phyloP scores from a whole-genome alignment of 2,888 invertebrate genomes.

The Escarpia spicata region DNA sequence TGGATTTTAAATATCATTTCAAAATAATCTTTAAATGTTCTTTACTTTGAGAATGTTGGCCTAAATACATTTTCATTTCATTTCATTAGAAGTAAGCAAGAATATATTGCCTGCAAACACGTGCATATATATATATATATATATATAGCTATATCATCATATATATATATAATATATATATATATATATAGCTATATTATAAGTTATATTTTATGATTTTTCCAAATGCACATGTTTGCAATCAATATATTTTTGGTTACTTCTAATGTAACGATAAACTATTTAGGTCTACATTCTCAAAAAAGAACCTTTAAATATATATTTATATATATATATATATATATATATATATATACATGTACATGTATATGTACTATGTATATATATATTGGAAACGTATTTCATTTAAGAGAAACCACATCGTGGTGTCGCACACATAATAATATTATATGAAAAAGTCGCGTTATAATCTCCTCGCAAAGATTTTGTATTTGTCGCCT shows the following conservation, averaged over 20 bases:
- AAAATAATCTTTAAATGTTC: neutral
- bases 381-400: slow-evolving; percentile 21
- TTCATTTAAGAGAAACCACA: neutral
- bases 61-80: neutral
- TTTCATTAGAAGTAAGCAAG: no score
- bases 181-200: slow-evolving; percentile 22
- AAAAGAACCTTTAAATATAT: slow-evolving; percentile 17
- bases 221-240: no score
- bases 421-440: no score
- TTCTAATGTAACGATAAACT: neutral
- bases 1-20: no score
- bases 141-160: no score
- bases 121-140: slow-evolving; percentile 23
- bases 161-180: slow-evolving; percentile 24
- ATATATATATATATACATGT: slow-evolving; percentile 29
- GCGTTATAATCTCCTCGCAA: slow-evolving; percentile 5
- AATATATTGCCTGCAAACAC: neutral
- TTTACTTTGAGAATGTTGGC: neutral
- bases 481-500: no score
- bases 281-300: slow-evolving; percentile 27
- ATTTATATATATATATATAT: slow-evolving; percentile 28
- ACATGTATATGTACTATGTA: no score
- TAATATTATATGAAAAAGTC: neutral
- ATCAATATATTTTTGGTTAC: no score
- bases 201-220: no score